phyloP scores from a whole-genome alignment of 2,888 invertebrate species.

The Erebia palarica region DNA sequence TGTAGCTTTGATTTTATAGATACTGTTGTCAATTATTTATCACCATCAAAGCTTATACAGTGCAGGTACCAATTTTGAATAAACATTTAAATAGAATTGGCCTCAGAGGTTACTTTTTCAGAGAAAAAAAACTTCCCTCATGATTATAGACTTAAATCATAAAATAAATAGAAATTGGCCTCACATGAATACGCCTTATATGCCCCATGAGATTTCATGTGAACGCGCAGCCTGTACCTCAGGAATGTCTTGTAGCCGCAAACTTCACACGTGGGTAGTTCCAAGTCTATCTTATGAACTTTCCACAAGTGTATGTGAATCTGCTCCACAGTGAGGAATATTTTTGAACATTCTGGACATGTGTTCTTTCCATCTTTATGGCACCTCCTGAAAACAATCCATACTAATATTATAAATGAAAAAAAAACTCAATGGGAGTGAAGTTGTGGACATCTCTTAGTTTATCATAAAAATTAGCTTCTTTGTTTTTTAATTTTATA shows the following conservation, averaged over 20 bases:
- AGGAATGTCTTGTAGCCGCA: slow-evolving; percentile 89
- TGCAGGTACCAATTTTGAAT: too few relatives aligned
- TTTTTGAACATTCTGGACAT: slow-evolving; percentile 86
- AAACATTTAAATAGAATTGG: too few relatives aligned
- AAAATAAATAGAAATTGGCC: slow-evolving; percentile 36
- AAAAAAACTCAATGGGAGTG: too few relatives aligned
- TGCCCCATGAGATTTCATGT: slow-evolving; percentile 88
- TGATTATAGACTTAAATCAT: neutral
- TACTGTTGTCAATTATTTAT: too few relatives aligned
- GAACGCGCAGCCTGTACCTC: slow-evolving; percentile 86
- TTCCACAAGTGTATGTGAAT: slow-evolving; percentile 92
- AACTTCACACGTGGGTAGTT: slow-evolving; percentile 88
- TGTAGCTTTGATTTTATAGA: too few relatives aligned
- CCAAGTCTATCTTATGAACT: slow-evolving; percentile 89
- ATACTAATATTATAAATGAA: neutral
- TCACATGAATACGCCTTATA: slow-evolving; percentile 83
- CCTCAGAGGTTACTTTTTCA: too few relatives aligned
- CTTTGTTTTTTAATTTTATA: too few relatives aligned
- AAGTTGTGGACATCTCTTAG: too few relatives aligned
- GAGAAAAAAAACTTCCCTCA: too few relatives aligned
- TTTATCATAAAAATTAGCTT: too few relatives aligned
- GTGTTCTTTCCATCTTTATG: slow-evolving; percentile 76
- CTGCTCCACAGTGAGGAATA: slow-evolving; percentile 83
- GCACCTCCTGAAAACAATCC: slow-evolving; percentile 66
- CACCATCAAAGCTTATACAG: too few relatives aligned